Conservation (phyloP, 2,113 vertebrate genomes). For the Peromyscus maniculatus region DNA sequence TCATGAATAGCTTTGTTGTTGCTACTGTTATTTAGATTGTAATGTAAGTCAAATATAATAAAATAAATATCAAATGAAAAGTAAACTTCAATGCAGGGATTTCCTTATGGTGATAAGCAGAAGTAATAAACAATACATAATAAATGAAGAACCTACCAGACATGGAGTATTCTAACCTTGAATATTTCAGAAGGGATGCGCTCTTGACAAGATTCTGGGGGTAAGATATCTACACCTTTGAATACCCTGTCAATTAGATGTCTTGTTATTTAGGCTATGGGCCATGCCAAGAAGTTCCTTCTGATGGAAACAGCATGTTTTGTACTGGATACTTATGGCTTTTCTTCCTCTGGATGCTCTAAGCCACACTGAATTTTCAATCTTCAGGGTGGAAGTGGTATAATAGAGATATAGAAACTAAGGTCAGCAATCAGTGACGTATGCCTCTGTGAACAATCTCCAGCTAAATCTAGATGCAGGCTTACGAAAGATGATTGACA, state of each 20-base stretch:
- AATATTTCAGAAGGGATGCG: not conserved
- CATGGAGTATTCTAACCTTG: not conserved
- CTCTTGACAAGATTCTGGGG: not conserved
- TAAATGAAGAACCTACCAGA: not conserved
- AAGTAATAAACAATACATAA: not conserved
- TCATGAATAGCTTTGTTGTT: not conserved
- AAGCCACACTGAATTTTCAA: not conserved
- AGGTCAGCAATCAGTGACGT: not conserved
- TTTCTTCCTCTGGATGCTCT: not conserved
- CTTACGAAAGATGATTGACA: not conserved
- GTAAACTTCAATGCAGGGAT: not conserved
- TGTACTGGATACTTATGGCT: not conserved
- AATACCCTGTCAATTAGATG: not conserved
- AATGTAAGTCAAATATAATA: not conserved
- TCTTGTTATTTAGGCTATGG: not conserved
- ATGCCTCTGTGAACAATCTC: not conserved
- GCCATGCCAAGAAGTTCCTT: not conserved
- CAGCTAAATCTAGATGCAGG: not conserved
- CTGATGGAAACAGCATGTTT: not conserved
- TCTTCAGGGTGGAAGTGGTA: fast-evolving
- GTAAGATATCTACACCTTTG: not conserved
- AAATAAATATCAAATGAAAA: not conserved
- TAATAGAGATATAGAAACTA: not conserved
- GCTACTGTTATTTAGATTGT: not conserved
- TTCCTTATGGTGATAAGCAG: not conserved